These are phyloP conservation scores for Alfaro cultratus DNA, from an alignment of 2,797 vertebrate species.

Conservation along the genomic window DNA sequence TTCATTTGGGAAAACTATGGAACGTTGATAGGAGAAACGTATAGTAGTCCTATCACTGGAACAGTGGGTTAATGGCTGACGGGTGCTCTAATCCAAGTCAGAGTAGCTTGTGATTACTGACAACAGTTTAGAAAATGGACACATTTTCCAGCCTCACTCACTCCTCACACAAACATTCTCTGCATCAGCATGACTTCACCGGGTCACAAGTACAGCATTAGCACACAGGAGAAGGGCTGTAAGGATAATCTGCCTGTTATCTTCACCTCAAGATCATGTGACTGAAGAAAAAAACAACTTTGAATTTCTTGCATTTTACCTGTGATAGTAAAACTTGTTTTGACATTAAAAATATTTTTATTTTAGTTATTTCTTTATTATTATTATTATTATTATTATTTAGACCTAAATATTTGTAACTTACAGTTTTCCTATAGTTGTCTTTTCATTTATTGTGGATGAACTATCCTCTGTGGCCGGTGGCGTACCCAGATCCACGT, in stretches of 20 bases:
- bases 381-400: constrained; percentile 2
- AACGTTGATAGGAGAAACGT: neutral
- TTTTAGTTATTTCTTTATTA: neutral
- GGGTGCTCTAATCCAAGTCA: constrained; percentile 27
- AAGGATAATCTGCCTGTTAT: constrained; percentile 43
- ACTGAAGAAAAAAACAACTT: constrained; percentile 15
- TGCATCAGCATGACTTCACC: constrained; percentile 60
- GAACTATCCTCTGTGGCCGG: constrained; percentile 34
- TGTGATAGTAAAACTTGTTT: constrained; percentile 2
- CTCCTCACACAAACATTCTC: constrained; percentile 52
- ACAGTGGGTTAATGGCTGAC: constrained; percentile 10
- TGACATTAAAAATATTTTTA: neutral
- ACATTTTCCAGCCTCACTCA: constrained; percentile 33
- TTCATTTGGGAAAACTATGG: neutral
- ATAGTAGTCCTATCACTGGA: neutral
- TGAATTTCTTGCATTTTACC: constrained; percentile 24
- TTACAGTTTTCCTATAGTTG: constrained; percentile 89
- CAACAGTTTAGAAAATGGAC: constrained; percentile 36
- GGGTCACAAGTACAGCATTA: constrained; percentile 77
- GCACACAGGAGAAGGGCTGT: constrained; percentile 53
- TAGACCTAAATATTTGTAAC: constrained; percentile 51
- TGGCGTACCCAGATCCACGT: constrained; percentile 76
- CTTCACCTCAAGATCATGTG: constrained; percentile 53
- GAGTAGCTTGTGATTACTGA: constrained; percentile 41
- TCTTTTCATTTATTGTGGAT: constrained; percentile 74